Evolutionary conservation across 2,797 vertebrate species (phyloP).

Genomic region (Sphenopsis melanotis): DNA sequence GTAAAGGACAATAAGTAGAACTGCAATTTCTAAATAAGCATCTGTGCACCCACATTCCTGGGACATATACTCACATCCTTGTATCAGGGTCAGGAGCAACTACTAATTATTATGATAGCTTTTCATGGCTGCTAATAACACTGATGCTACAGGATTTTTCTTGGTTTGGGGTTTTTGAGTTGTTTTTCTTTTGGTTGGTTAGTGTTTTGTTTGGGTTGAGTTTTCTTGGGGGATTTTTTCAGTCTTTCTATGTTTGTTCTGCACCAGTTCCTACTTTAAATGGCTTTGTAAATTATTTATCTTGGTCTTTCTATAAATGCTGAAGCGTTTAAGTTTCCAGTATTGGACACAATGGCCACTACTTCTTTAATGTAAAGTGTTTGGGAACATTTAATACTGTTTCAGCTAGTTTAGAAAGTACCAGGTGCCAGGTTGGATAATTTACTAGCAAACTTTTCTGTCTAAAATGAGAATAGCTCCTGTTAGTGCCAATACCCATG

Average conservation of each 20-base stretch:
- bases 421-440: not conserved
- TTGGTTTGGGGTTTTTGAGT: not conserved
- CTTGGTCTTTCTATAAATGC: not conserved
- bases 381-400: not conserved
- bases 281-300: not conserved
- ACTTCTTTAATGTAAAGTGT: not conserved
- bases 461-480: not conserved
- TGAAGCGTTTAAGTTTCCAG: not conserved
- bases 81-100: not conserved
- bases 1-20: not conserved
- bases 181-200: not conserved
- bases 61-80: not conserved
- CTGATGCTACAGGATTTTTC: not conserved
- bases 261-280: not conserved
- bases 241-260: not conserved
- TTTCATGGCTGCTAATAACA: not conserved
- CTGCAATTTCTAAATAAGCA: constrained; percentile 33
- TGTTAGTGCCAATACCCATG: not conserved
- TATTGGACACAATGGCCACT: not conserved
- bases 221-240: not conserved
- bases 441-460: not conserved
- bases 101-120: not conserved
- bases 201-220: not conserved
- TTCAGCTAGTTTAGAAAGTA: not conserved
- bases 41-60: not conserved